Conservation (phyloP, 2,113 vertebrate species). For the Pundamilia nyererei region DNA sequence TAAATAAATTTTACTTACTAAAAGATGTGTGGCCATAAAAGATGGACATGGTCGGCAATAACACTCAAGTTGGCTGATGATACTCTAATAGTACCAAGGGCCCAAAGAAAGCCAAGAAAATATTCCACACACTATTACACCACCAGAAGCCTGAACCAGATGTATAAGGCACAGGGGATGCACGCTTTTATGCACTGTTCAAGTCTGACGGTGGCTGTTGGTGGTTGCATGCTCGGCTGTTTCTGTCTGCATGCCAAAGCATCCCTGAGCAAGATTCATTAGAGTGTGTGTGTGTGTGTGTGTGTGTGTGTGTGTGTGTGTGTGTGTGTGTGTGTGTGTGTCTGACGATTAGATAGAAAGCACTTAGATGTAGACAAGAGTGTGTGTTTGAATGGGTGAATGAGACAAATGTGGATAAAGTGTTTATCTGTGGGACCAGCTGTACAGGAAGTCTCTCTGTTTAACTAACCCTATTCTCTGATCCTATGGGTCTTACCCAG, state of each 20-base stretch:
- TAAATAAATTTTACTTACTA: background rate
- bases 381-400: background rate
- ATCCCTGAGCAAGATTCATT: background rate
- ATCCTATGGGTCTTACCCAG: background rate
- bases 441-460: background rate
- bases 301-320: background rate
- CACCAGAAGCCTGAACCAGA: background rate
- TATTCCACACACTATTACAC: background rate
- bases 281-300: background rate
- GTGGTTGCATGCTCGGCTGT: background rate
- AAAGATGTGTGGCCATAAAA: background rate
- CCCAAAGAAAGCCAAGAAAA: background rate
- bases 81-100: background rate
- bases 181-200: background rate
- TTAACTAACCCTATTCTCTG: background rate
- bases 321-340: background rate
- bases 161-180: background rate
- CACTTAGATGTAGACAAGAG: background rate
- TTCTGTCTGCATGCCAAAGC: background rate
- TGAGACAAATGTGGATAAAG: background rate
- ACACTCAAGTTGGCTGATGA: background rate
- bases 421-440: background rate
- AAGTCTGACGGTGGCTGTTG: background rate
- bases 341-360: background rate
- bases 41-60: background rate